These are phyloP conservation scores for Colossoma macropomum DNA, from an alignment of 2,113 vertebrate species.

Conservation along the genomic window DNA sequence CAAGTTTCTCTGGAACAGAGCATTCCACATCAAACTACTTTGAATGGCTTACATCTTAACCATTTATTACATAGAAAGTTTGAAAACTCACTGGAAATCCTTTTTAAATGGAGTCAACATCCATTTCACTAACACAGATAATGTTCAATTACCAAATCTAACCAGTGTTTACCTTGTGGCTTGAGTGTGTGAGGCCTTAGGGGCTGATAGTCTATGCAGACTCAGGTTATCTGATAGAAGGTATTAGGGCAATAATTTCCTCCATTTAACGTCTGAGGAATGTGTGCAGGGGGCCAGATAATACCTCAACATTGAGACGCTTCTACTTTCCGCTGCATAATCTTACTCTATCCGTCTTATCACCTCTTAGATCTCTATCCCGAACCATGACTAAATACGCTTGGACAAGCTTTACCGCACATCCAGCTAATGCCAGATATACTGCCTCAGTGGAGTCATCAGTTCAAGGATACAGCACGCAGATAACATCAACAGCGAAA, in stretches of 20 bases:
- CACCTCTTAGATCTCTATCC: constrained; percentile 43
- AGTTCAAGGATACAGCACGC: constrained; percentile 30
- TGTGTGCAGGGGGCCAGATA: not conserved
- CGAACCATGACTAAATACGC: constrained; percentile 35
- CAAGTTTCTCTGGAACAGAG: too few relatives aligned
- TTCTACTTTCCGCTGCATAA: constrained; percentile 16
- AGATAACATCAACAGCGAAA: constrained; percentile 44
- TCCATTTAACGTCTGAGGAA: constrained; percentile 25
- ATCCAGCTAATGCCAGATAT: constrained; percentile 30
- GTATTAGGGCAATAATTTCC: constrained; percentile 27
- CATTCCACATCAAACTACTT: too few relatives aligned
- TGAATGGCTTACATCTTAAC: too few relatives aligned
- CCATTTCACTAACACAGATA: not conserved
- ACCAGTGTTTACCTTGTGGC: not conserved
- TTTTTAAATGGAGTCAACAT: not conserved
- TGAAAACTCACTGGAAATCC: too few relatives aligned
- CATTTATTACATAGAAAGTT: too few relatives aligned
- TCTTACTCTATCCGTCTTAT: constrained; percentile 34
- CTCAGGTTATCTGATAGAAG: not conserved
- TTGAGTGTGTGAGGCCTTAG: not conserved
- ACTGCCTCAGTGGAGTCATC: constrained; percentile 37
- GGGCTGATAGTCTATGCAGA: not conserved
- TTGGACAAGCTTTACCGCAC: constrained; percentile 25
- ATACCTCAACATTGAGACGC: not conserved
- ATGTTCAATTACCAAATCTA: not conserved